Conservation (phyloP, 2,113 vertebrate genomes). For the Xiphorhynchus elegans region DNA sequence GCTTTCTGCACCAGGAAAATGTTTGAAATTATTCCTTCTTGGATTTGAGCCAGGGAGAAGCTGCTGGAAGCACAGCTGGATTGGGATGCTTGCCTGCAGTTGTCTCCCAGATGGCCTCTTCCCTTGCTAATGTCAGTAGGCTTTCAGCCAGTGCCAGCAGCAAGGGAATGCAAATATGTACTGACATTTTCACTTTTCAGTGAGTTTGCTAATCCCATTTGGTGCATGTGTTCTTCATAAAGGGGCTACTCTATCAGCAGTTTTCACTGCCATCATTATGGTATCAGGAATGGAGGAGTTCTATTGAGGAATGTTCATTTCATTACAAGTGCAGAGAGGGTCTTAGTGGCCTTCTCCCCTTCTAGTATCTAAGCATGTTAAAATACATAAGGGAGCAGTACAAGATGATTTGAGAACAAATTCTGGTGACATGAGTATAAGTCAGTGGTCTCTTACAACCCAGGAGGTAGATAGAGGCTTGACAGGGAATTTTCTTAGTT, state of each 20-base stretch:
- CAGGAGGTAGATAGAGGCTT: neutral
- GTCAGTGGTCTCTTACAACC: neutral
- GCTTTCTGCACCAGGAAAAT: neutral
- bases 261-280: neutral
- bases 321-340: neutral
- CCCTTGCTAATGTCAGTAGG: constrained; percentile 1
- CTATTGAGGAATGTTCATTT: neutral
- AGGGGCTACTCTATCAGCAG: neutral
- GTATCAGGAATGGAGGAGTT: neutral
- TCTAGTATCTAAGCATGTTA: neutral
- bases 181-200: constrained; percentile 28
- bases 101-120: constrained; percentile 5
- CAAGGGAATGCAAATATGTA: neutral
- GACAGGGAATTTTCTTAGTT: neutral
- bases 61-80: constrained; percentile 37
- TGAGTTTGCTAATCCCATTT: neutral
- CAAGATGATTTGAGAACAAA: neutral
- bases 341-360: neutral
- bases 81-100: neutral
- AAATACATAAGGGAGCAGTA: neutral
- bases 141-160: constrained; percentile 26
- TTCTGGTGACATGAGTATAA: neutral
- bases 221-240: neutral
- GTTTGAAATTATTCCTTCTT: neutral
- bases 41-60: constrained; percentile 17